Base-by-base conservation (phyloP, 2,888 invertebrate species). In the Bellardia pandia region DNA sequence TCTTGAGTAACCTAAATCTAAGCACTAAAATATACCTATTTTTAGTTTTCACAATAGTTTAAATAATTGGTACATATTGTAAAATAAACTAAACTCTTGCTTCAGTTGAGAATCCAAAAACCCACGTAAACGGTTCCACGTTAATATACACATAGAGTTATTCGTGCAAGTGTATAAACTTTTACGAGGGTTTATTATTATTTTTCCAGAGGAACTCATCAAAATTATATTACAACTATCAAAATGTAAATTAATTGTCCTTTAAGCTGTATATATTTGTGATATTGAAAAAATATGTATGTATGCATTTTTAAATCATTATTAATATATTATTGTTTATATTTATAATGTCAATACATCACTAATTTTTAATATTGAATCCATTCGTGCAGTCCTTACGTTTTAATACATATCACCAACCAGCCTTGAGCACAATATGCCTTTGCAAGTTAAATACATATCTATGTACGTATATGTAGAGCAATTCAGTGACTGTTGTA, bases 181-280 rank as follows among this genome's bases (percentile, higher is more conserved):
- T 33, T 48, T 33, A 48, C 62, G 33, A n/a, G 40, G 42, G 40
- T 58, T 45, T 74, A 74, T 74, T 45, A n/a, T 13, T 16, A 45
- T 74, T 60, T 60, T 60, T 37, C 53, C 37, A n/a, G 13, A 13
- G 42, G 13, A 40, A 58, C 42, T 42, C 51, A 75, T 62, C 51
- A 75, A 51, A 53, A n/a, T 71, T 33, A 37, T 33, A 71, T 53
- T 51, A 71, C 16, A 45, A 30, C 30, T 30, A 68, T 68, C 8
- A 68, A 68, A 30, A 56, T 56, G 16, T 13, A 11, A 45, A 23
- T 7, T 56, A 23, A 9, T 56, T 23, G 8, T 9, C 23, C 23
- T 56, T 56, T 16, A 56, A 23, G 56, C 56, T 2, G 23, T 14
- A 56, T 23, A 23, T 56, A 1, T 11, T 37, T 37, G 3, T 37